Percentiles rank a stretch among this genome's conserved stretches.
Evolutionary conservation across 2,797 vertebrate genomes (phyloP).

Genomic region (Sparidentex hasta): DNA sequence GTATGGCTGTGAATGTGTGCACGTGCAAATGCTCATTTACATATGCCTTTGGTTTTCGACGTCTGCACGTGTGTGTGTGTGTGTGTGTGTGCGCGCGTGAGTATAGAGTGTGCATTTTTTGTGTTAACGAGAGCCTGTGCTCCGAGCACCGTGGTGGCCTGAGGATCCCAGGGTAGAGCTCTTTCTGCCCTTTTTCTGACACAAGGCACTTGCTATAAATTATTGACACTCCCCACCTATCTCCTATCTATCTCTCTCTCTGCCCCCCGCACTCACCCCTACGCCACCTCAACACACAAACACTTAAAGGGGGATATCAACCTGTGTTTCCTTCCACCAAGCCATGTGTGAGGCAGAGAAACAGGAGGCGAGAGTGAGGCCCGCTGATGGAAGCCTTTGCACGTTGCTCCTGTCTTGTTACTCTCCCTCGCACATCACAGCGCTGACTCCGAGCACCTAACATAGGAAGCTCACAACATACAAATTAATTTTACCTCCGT

Average conservation of each 20-base stretch:
- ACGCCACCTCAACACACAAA: constrained; percentile 54
- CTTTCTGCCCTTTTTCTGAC: constrained; percentile 81
- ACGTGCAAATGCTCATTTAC: constrained; percentile 68
- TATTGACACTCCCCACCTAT: constrained; percentile 83
- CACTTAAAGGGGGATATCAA: constrained; percentile 77
- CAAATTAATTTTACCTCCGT: constrained; percentile 72
- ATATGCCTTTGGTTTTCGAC: constrained; percentile 70
- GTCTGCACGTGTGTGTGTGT: constrained; percentile 34
- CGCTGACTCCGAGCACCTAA: constrained; percentile 50
- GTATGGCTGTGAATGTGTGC: constrained; percentile 54
- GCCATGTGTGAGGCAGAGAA: constrained; percentile 47
- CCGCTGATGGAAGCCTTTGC: constrained; percentile 78
- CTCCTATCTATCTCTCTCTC: constrained; percentile 49
- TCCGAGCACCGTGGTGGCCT: constrained; percentile 66
- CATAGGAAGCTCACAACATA: constrained; percentile 59
- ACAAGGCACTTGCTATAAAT: constrained; percentile 85
- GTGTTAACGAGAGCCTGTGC: constrained; percentile 70
- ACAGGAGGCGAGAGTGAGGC: constrained; percentile 51
- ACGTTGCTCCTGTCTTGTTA: constrained; percentile 66
- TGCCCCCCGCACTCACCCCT: constrained; percentile 52
- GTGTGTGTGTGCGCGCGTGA: constrained; percentile 42
- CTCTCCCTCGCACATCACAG: constrained; percentile 52
- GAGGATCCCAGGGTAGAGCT: constrained; percentile 70
- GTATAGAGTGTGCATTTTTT: constrained; percentile 28
- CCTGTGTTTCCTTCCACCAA: constrained; percentile 68